Percentiles rank a stretch among this genome's conserved stretches.
Evolutionary conservation across 2,888 invertebrate species (phyloP).

Genomic region (Cephus pulcher): DNA sequence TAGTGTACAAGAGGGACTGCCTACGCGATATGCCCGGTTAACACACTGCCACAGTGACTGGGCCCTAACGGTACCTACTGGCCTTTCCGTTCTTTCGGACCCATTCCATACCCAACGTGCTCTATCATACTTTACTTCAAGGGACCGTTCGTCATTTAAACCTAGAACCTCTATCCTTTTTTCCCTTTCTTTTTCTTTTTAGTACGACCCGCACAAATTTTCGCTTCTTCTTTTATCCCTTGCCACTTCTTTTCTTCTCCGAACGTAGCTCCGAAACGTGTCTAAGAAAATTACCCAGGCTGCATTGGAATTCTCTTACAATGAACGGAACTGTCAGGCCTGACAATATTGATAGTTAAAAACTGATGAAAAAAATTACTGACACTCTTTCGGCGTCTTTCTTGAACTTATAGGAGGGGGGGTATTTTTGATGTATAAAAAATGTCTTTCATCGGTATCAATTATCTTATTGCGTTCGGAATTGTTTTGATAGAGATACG

Average conservation of each 20-base stretch:
- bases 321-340: not conserved
- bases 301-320: not conserved
- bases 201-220: not conserved
- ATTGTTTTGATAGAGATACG: not conserved
- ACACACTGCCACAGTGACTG: slow-evolving; percentile 55
- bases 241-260: too few relatives aligned
- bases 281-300: not conserved
- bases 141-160: not conserved
- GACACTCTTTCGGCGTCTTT: not conserved
- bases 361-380: not conserved
- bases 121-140: not conserved
- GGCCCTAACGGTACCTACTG: slow-evolving; percentile 44
- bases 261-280: not conserved
- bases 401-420: not conserved
- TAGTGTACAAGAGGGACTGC: not conserved
- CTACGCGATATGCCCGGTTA: slow-evolving; percentile 41
- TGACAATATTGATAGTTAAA: not conserved
- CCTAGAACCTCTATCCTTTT: not conserved
- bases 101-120: not conserved
- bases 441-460: not conserved
- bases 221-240: not conserved
- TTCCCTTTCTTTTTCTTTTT: not conserved
- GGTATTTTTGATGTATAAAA: rapidly evolving
- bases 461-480: not conserved
- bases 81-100: not conserved